These are phyloP conservation scores for Philaenus spumarius DNA, from an alignment of 1,140 invertebrate genomes.

Conservation along the genomic window DNA sequence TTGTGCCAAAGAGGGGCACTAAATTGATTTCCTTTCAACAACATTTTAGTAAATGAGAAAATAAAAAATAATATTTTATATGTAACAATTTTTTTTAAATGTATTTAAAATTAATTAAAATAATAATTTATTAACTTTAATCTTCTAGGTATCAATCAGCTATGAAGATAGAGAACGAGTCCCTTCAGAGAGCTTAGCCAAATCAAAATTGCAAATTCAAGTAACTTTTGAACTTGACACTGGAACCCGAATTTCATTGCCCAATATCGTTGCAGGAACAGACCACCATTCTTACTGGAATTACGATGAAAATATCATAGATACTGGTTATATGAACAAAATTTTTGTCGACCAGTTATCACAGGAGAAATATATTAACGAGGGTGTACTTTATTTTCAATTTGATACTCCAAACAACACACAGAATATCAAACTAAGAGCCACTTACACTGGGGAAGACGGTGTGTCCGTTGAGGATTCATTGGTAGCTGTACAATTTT, in stretches of 20 bases:
- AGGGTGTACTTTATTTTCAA: constrained; percentile 34
- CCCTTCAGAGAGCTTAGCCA: constrained; percentile 29
- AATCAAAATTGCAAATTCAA: constrained; percentile 30
- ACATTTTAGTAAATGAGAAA: too few species aligned
- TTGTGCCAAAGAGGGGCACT: too few species aligned
- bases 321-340: constrained; percentile 18
- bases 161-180: constrained; percentile 36
- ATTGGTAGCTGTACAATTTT: constrained; percentile 31
- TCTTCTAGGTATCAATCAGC: constrained; percentile 34
- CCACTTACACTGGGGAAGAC: constrained; percentile 35
- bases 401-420: constrained; percentile 37
- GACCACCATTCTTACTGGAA: constrained; percentile 11
- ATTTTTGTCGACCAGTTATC: constrained; percentile 6
- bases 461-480: constrained; percentile 31
- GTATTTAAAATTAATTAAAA: too few species aligned
- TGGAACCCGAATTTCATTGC: constrained; percentile 17
- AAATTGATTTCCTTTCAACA: too few species aligned
- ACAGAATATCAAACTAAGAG: constrained; percentile 32
- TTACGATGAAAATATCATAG: constrained; percentile 16
- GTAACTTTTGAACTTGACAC: constrained; percentile 22
- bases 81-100: too few species aligned
- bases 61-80: too few species aligned
- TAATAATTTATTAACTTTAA: constrained; percentile 18
- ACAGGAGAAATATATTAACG: constrained; percentile 21
- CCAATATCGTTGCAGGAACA: constrained; percentile 22